These are phyloP conservation scores for Balearica regulorum DNA, from an alignment of 2,797 vertebrate genomes.

Conservation along the genomic window DNA sequence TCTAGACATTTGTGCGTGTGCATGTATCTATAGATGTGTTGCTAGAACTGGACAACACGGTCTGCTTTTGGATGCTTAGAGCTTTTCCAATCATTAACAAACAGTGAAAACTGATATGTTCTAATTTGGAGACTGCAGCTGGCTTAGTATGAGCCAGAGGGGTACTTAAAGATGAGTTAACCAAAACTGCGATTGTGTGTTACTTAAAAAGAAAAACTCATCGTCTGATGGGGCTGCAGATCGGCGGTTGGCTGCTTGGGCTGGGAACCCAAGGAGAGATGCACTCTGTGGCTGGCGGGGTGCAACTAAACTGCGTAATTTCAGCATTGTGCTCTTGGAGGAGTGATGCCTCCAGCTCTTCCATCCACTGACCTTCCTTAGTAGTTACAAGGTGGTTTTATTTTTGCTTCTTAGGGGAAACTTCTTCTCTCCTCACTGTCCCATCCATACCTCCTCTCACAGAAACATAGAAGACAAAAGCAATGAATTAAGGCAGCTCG, in stretches of 20 bases:
- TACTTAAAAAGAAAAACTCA: neutral
- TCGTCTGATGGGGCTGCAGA: neutral
- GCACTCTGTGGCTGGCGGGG: neutral
- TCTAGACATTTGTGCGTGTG: neutral
- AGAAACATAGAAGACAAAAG: neutral
- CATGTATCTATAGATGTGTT: neutral
- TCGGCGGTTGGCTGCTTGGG: neutral
- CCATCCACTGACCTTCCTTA: neutral
- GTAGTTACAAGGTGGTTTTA: neutral
- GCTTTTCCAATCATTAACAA: neutral
- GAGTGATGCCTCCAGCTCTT: neutral
- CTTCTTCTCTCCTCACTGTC: neutral
- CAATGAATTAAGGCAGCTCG: neutral
- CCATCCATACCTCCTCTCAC: neutral
- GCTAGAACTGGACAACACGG: neutral
- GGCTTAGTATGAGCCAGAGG: neutral
- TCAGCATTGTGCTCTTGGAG: rapidly evolving
- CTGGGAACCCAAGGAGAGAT: neutral
- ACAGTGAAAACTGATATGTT: neutral
- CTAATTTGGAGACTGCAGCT: neutral
- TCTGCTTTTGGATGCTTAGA: neutral
- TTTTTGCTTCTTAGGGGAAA: neutral
- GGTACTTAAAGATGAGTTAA: neutral
- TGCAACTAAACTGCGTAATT: rapidly evolving
- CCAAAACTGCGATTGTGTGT: neutral